A percentile compares a stretch with the other conserved stretches of the same genome.
phyloP scores from a whole-genome alignment of 2,888 invertebrate species.

The Stenotaenia linearis region DNA sequence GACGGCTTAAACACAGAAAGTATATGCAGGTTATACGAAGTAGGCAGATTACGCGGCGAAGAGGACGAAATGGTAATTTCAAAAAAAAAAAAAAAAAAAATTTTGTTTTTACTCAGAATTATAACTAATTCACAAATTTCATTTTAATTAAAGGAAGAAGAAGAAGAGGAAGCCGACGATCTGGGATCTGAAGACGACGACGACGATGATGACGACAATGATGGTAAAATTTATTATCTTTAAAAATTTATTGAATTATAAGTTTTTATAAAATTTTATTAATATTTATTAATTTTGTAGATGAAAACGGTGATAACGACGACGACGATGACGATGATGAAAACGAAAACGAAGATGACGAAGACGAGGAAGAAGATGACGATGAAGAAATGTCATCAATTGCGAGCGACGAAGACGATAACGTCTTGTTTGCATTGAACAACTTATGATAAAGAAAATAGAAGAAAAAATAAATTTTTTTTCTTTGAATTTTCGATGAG shows the following conservation, averaged over 20 bases:
- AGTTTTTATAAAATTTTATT: background rate
- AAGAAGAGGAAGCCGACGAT: constrained; percentile 36
- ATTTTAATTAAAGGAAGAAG: no score
- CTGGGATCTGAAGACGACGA: constrained; percentile 30
- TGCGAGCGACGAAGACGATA: constrained; percentile 29
- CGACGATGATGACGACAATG: constrained; percentile 34
- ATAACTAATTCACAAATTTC: no score
- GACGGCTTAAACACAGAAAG: constrained; percentile 82
- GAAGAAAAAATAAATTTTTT: no score
- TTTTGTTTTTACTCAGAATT: no score
- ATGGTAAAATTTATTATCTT: background rate
- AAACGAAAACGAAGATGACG: constrained; percentile 35
- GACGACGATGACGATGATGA: constrained; percentile 39
- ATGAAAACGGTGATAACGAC: constrained; percentile 38
- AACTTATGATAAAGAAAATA: constrained; percentile 14
- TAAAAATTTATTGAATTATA: no score
- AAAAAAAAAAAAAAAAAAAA: no score
- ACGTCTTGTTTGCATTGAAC: constrained; percentile 28
- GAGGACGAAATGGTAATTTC: constrained; percentile 74
- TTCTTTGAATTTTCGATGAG: no score
- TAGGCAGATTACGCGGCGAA: constrained; percentile 77
- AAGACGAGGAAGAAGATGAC: constrained; percentile 33
- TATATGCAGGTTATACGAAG: constrained; percentile 83
- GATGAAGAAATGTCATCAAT: constrained; percentile 32
- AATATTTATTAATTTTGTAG: constrained; percentile 4